Evolutionary conservation across 2,113 vertebrate species (phyloP), one percentile per base, ranked within the genome.

Genomic region (Osmerus mordax): DNA sequence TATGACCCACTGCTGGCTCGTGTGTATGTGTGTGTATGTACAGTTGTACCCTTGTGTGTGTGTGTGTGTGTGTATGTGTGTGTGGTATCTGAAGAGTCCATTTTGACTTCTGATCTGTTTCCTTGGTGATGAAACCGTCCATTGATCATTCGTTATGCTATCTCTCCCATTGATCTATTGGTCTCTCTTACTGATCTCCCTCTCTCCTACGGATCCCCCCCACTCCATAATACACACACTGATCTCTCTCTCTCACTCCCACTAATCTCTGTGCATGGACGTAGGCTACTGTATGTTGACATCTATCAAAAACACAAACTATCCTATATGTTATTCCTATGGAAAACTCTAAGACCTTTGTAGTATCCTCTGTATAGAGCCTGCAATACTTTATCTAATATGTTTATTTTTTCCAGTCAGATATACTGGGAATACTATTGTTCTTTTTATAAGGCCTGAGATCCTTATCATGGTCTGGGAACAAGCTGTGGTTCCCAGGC

Each of bases 31-130:
- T 41, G 23, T 65, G 28, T 41, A 67, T 54, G 2, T 71, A 51
- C 67, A 54, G n/a, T 70, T 54, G 2, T 69, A 51, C 69, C 54
- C 13, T 2, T 71, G 54, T 70, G 67, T 66, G 60, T 36, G 72
- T 69, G 61, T 74, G 67, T 64, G 55, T 78, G 47, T 55, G 28
- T 53, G 52, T 73, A 3, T 36, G 63, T 41, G 16, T 15, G 18
- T 58, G 54, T 52, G 36, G 53, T 23, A 23, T 15, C 13, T 55
- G 53, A 8, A 55, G 53, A 55, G 36, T 41, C 36, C 16, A 56
- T 56, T 56, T 14, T 18, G 54, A 56, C 15, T 56, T n/a, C 3
- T 15, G 54, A 56, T 18, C 7, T 4, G 36, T 41, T 41, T 9
- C n/a, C 54, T 56, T 16, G 54, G 14, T n/a, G 8, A 56, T n/a